These are phyloP conservation scores for Zelostemma sp. DNA, from an alignment of 1,140 invertebrate genomes.

Conservation along the genomic window DNA sequence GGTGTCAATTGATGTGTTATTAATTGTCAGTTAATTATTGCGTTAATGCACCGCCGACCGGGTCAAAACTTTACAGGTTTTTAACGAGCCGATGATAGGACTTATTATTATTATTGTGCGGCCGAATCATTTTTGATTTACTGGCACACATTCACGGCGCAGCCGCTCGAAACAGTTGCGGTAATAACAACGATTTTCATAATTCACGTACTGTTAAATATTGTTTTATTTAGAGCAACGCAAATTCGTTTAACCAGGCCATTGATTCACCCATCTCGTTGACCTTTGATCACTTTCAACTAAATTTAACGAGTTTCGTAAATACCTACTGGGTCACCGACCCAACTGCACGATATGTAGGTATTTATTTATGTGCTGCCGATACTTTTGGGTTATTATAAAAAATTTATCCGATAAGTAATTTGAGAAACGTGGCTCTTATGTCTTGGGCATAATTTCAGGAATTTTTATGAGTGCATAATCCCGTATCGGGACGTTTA, in stretches of 20 bases:
- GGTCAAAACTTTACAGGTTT: constrained; percentile 40
- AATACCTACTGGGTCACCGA: constrained; percentile 59
- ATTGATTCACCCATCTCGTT: constrained; percentile 53
- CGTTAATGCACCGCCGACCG: constrained; percentile 62
- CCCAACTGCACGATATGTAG: constrained; percentile 43
- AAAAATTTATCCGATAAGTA: too few relatives aligned
- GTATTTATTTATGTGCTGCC: constrained; percentile 51
- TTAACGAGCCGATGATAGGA: constrained; percentile 29
- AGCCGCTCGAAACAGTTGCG: constrained; percentile 19
- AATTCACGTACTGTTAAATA: constrained; percentile 68
- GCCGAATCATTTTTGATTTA: constrained; percentile 60
- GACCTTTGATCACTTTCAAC: constrained; percentile 62
- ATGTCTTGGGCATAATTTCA: too few relatives aligned
- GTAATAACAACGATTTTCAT: constrained; percentile 64
- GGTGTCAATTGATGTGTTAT: constrained; percentile 70
- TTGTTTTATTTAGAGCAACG: constrained; percentile 57
- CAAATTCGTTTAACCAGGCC: constrained; percentile 21
- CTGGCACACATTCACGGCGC: constrained; percentile 60
- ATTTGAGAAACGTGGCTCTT: too few relatives aligned
- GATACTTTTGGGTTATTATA: constrained; percentile 23
- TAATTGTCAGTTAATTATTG: constrained; percentile 70
- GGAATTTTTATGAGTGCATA: too few relatives aligned
- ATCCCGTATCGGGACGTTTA: too few relatives aligned
- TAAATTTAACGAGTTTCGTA: constrained; percentile 62
- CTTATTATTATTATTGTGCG: constrained; percentile 64